Conservation (phyloP, 2,797 vertebrate species). For the Enteromius anoplus region DNA sequence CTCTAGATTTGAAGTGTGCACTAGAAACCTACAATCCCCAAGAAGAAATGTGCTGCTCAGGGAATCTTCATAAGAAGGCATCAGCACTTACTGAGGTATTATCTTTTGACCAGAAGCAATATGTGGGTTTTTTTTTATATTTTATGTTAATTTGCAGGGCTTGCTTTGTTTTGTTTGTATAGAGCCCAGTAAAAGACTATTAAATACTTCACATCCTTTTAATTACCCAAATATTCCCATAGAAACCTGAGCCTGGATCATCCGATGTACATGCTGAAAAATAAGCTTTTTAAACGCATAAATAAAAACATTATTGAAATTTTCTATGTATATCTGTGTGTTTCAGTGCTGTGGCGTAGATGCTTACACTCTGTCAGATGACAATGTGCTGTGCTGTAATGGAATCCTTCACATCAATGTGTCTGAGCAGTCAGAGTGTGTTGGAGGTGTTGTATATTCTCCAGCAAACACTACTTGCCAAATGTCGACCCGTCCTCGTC, state of each 20-base stretch:
- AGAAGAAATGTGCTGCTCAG: neutral
- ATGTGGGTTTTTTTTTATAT: too few relatives aligned
- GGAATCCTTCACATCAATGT: neutral
- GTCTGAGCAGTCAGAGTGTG: neutral
- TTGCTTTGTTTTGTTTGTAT: too few relatives aligned
- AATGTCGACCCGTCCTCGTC: neutral
- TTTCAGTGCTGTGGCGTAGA: constrained; percentile 36
- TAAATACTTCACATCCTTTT: too few relatives aligned
- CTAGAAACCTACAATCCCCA: neutral
- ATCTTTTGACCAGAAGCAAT: neutral
- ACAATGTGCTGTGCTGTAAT: constrained; percentile 36
- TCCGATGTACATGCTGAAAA: neutral
- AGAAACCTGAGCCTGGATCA: too few relatives aligned
- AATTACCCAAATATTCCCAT: too few relatives aligned
- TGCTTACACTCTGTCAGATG: neutral
- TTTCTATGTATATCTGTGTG: neutral
- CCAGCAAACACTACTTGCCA: constrained; percentile 7
- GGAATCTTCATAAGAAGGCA: fast-evolving
- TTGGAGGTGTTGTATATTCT: constrained; percentile 4
- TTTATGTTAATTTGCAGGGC: too few relatives aligned
- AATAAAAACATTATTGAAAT: neutral
- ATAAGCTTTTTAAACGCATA: neutral
- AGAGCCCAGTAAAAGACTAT: too few relatives aligned
- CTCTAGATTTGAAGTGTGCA: neutral
- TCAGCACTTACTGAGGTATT: neutral